Evolutionary conservation across 2,797 vertebrate species (phyloP).

Genomic region (Rhinatrema bivittatum): DNA sequence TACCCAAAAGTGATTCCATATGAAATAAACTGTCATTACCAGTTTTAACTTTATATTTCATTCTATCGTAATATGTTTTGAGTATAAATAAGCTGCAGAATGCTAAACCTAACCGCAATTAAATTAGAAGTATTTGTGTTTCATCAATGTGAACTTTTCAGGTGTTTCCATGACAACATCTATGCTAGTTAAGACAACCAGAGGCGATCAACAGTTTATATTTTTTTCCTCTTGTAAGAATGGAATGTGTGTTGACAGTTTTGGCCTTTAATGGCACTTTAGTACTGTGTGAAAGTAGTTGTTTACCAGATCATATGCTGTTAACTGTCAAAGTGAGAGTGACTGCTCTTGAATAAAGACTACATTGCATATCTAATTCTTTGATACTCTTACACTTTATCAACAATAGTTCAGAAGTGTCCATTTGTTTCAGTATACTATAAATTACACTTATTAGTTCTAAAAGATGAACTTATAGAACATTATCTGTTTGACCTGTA

Average conservation of each 20-base stretch:
- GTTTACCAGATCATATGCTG: slow-evolving; percentile 93
- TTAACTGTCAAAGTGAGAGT: slow-evolving; percentile 85
- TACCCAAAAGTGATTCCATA: no score
- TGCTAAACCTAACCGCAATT: slow-evolving; percentile 83
- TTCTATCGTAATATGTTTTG: slow-evolving; percentile 58
- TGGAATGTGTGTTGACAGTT: slow-evolving; percentile 97
- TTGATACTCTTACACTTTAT: slow-evolving; percentile 75
- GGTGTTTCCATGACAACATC: slow-evolving; percentile 98
- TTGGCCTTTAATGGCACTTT: slow-evolving; percentile 97
- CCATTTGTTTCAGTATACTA: slow-evolving; percentile 67
- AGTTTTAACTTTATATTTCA: slow-evolving; percentile 41
- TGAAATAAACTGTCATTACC: no score
- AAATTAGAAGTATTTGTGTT: slow-evolving; percentile 82
- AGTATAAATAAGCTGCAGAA: slow-evolving; percentile 67
- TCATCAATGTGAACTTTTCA: slow-evolving; percentile 80
- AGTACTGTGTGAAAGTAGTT: slow-evolving; percentile 87
- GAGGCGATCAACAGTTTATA: slow-evolving; percentile 89
- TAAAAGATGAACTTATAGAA: no score
- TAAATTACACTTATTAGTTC: slow-evolving; percentile 59
- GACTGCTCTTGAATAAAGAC: slow-evolving; percentile 89
- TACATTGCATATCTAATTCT: slow-evolving; percentile 77
- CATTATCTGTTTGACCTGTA: no score
- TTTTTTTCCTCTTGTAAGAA: slow-evolving; percentile 66
- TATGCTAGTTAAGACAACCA: slow-evolving; percentile 92
- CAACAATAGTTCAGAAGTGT: slow-evolving; percentile 74